Base-by-base conservation (phyloP, 2,797 vertebrate species). In the Arnoldichthys spilopterus region DNA sequence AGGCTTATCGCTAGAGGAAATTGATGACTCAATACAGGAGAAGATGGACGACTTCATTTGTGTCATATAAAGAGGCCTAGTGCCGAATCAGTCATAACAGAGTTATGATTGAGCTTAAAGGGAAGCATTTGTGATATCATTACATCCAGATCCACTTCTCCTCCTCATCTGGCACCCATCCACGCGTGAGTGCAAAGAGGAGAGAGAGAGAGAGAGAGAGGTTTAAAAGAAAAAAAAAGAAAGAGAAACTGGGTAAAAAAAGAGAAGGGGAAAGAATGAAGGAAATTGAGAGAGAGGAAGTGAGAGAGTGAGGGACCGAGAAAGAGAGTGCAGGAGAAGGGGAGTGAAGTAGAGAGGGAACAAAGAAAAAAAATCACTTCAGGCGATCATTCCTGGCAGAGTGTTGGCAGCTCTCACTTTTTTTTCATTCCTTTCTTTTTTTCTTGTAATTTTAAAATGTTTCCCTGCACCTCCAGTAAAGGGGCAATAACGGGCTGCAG, bases 21-120 rank as follows among this genome's bases (percentile, higher is more conserved):
- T 94, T 97, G 96, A 99, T 97, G 97, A 98, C 95, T 98, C 96
- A 96, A 95, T 96, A 94, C 93, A 90, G 91, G 93, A 93, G 93
- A 94, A 97, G 96, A 97, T 96, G 95, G 95, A 95, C 95, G 95
- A 95, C 94, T 96, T 95, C 94, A 97, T 98, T 97, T 96, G 90
- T 95, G 95, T 95, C 95, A 92, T 95, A 97, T 96, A 95, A 96
- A 95, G 94, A 91, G 92, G 93, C 93, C 94, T 93, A 90, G 94
- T 91, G 93, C 77, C 91, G 92, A 95, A 97, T 96, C 95, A 96
- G 96, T 98, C 96, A 96, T 95, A 96, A 96, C 92, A 91, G 94
- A 96, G 95, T 96, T 96, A 96, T 97, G 96, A 97, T 95, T 95
- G 95, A 96, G 95, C 93, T 96, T 96, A 95, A 96, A 96, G 94